A percentile compares a stretch with the other conserved stretches of the same genome.
Evolutionary conservation across 1,140 invertebrate genomes (phyloP).

Genomic region (Drosophila nasuta): DNA sequence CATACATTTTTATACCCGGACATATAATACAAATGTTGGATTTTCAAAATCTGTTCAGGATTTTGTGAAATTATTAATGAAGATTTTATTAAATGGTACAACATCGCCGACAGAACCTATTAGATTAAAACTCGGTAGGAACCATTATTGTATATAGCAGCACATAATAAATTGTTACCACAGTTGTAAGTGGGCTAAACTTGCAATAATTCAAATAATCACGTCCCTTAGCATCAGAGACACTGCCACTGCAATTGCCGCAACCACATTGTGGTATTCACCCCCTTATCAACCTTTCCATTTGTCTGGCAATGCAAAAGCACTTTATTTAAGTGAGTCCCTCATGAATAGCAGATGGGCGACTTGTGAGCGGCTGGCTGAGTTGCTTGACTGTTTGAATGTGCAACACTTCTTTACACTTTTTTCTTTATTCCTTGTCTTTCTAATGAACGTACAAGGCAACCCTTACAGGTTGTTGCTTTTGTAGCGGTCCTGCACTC

Average conservation of each 20-base stretch:
- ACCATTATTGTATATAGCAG: conserved; percentile 25
- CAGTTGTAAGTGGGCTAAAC: conserved; percentile 35
- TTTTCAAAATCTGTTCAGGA: no score
- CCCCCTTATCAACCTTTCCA: conserved; percentile 47
- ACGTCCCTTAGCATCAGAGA: conserved; percentile 38
- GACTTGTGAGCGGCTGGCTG: conserved; percentile 10
- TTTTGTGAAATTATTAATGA: no score
- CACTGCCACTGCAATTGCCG: conserved; percentile 14
- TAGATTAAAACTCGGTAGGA: not conserved
- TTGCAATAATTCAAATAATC: conserved; percentile 80
- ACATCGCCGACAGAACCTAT: no score
- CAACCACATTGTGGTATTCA: conserved; percentile 66
- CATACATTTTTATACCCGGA: no score
- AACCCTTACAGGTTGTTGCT: conserved; percentile 24
- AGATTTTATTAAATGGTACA: no score
- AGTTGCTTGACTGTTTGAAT: conserved; percentile 67
- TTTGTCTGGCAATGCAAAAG: conserved; percentile 79
- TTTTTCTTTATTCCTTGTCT: conserved; percentile 62
- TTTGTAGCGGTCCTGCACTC: conserved; percentile 11
- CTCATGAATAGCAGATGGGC: conserved; percentile 81
- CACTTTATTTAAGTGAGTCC: conserved; percentile 85
- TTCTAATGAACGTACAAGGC: conserved; percentile 54
- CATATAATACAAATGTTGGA: no score
- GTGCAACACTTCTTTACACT: conserved; percentile 79
- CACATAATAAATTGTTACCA: conserved; percentile 52